Base-by-base conservation (phyloP, 2,113 vertebrate genomes). In the Leucoraja erinaceus region DNA sequence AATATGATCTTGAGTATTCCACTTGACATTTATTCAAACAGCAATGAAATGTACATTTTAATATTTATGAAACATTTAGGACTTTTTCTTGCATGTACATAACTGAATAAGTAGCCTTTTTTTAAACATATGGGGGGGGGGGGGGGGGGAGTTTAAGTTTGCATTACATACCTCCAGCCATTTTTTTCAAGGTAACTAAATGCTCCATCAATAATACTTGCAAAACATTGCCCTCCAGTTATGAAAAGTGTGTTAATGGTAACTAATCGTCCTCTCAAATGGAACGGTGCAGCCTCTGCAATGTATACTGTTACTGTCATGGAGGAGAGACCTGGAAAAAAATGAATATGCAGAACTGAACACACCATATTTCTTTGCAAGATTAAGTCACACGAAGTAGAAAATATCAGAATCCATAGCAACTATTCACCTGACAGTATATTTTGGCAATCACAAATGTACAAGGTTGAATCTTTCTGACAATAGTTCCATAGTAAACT, bases 221-320 rank as follows among this genome's bases (percentile, higher is more conserved):
- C 98, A 72, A 98, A 96, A 93, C 99, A 99, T 96, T 99, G 99
- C n/a, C 98, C 98, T 10, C 98, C 98, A 0, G 99, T 99, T 97
- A 99, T 97, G 95, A 99, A 99, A 61, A 99, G 97, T 0, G 97
- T 96, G 94, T 99, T 99, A 78, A 99, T 94, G 78, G 98, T 99
- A 94, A 99, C 99, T 93, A 99, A 95, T 95, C 98, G 98, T 93
- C 99, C 99, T 95, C 99, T 95, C 93, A 98, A 94, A 78, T 98
- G 96, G 0, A 98, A 96, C 3, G 99, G 99, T 5, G 99, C 98
- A 93, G 99, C 97, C 93, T 99, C 99, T 0, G 99, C 99, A 0
- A 99, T 98, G 96, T 99, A 99, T 0, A 99, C 98, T 0, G 99
- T 98, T 56, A 99, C 98, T 0, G 98, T 99, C 98, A 99, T 99